phyloP scores from a whole-genome alignment of 1,140 invertebrate genomes.

The Achatina immaculata region DNA sequence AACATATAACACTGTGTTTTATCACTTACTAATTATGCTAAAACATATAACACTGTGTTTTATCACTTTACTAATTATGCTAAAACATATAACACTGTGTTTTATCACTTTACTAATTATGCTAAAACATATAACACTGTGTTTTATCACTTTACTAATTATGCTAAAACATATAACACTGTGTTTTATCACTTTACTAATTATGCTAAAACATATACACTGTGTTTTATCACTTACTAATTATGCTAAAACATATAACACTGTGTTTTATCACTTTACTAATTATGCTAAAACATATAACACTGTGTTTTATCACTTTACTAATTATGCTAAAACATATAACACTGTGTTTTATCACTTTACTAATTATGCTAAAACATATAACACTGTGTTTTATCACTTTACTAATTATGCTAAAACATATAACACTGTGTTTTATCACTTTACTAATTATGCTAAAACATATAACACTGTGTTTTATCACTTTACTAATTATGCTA shows the following conservation, averaged over 20 bases:
- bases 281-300: too few species aligned
- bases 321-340: too few species aligned
- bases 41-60: not conserved
- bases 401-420: too few species aligned
- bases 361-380: too few species aligned
- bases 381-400: too few species aligned
- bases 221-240: not conserved
- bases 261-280: too few species aligned
- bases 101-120: not conserved
- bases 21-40: not conserved
- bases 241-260: not conserved
- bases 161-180: not conserved
- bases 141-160: not conserved
- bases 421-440: too few species aligned
- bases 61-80: not conserved
- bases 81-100: not conserved
- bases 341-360: too few species aligned
- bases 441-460: too few species aligned
- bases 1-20: not conserved
- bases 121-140: not conserved
- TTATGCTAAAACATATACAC: not conserved
- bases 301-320: too few species aligned
- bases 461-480: too few species aligned
- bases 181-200: not conserved
- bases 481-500: too few species aligned